Base-by-base conservation (phyloP, 1,140 invertebrate species). In the Sinonovacula constricta region DNA sequence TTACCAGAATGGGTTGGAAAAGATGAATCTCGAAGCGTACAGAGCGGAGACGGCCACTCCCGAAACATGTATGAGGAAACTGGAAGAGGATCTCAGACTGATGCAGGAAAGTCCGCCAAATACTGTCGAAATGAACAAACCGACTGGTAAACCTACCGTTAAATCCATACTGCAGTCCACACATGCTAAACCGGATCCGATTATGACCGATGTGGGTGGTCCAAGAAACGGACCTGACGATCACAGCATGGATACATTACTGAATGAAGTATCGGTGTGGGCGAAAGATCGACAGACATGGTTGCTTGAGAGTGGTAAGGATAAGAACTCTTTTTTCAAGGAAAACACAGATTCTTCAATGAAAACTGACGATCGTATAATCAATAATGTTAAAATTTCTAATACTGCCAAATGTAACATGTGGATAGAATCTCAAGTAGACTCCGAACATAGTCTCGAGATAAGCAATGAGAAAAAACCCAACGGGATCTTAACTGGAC, bases 211-310 rank as follows among this genome's bases (percentile, higher is more conserved):
- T n/a, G n/a, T n/a, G n/a, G n/a, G n/a, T n/a, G n/a, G n/a, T n/a
- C n/a, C n/a, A n/a, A n/a, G n/a, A n/a, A n/a, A n/a, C n/a, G n/a
- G n/a, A n/a, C n/a, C n/a, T n/a, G n/a, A n/a, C n/a, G n/a, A n/a
- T n/a, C n/a, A n/a, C n/a, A n/a, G n/a, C n/a, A 53, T 76, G 24
- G 72, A 76, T 54, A 76, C n/a, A 33, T 28, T 76, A 7, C 30
- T 76, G 24, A 57, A 45, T 18, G 72, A 76, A 33, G 72, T 76
- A 2, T 76, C 72, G 7, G 57, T 67, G n/a, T 76, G 72, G 72
- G 72, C 72, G 0, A 33, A 66, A 22, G 72, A 76, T 28, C 45
- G 72, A 56, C 72, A 76, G 18, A 67, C n/a, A 7, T 76, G 72
- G 72, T 18, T 76, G 7, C 36, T 76, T 7, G 62, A 65, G n/a